Base-by-base conservation (phyloP, 2,888 invertebrate species). In the Sarcophaga rosellei region DNA sequence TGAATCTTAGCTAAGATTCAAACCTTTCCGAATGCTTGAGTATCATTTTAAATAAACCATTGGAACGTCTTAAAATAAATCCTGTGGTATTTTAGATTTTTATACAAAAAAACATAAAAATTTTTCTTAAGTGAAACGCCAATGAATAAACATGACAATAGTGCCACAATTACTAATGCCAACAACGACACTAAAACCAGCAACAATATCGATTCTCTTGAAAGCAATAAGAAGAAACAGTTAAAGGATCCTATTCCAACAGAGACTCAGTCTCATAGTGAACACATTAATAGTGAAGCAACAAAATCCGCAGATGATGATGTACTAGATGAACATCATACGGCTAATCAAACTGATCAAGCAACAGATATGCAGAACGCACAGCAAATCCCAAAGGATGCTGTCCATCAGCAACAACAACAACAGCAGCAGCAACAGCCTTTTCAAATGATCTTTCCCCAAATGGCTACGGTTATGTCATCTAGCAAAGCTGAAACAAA, bases 71-170 rank as follows among this genome's bases (percentile, higher is more conserved):
- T 61, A 3, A 61, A 61, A 21, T 1, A 61, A 61, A 20, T 61
- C n/a, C 21, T 20, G 10, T 20, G 1, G 11, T 17, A 61, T 61
- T 61, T 61, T 61, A 20, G 10, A n/a, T 61, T 61, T 61, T 20
- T 61, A 15, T 53, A 53, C 4, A 53, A 53, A 53, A 15, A 53
- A 80, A 66, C 12, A 81, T 12, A 69, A 57, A 23, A n/a, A n/a
- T n/a, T 12, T 53, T 20, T n/a, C 63, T 20, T 35, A 20, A 61
- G 21, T 61, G 15, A 77, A 82, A 82, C 70, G 21, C 86, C 89
- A 92, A 92, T 93, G 93, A 92, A 90, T 91, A 92, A 92, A 90
- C 90, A 92, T 93, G 92, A 88, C 82, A 89, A 84, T 88, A 89
- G 80, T 84, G 86, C 81, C 68, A 86, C 81, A 88, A 88, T 84